Evolutionary conservation across 2,888 invertebrate species (phyloP).

Genomic region (Aphidius colemani): DNA sequence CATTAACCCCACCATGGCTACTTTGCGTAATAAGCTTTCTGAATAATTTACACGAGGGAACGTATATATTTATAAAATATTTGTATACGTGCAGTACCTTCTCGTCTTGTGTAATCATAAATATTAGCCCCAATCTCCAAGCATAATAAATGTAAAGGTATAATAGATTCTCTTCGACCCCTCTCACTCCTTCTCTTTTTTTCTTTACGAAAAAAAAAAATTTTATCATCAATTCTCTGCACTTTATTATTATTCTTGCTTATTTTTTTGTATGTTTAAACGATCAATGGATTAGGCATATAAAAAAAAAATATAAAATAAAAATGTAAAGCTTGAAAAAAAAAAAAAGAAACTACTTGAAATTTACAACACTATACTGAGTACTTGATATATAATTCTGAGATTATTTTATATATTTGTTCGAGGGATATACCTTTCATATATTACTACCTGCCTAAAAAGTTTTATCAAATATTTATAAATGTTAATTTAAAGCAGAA

Average conservation of each 20-base stretch:
- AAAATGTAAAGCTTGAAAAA: background rate
- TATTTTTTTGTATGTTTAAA: constrained; percentile 5
- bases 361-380: constrained; percentile 17
- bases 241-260: background rate
- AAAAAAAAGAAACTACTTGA: constrained; percentile 1
- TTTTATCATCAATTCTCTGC: background rate
- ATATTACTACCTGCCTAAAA: constrained; percentile 20
- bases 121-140: constrained; percentile 1
- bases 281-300: constrained; percentile 18
- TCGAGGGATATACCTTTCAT: constrained; percentile 29
- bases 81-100: too few relatives aligned
- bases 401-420: too few relatives aligned
- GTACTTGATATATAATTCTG: constrained; percentile 1
- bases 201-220: background rate
- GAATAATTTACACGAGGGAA: constrained; percentile 10
- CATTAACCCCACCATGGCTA: background rate
- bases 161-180: too few relatives aligned
- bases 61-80: constrained; percentile 2
- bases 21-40: constrained; percentile 11
- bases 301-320: too few relatives aligned
- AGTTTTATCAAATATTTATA: constrained; percentile 38
- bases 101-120: constrained; percentile 8
- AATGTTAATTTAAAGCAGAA: constrained; percentile 35
- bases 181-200: background rate
- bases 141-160: too few relatives aligned